Evolutionary conservation across 2,113 vertebrate genomes (phyloP).

Genomic region (Hippocampus abdominalis): DNA sequence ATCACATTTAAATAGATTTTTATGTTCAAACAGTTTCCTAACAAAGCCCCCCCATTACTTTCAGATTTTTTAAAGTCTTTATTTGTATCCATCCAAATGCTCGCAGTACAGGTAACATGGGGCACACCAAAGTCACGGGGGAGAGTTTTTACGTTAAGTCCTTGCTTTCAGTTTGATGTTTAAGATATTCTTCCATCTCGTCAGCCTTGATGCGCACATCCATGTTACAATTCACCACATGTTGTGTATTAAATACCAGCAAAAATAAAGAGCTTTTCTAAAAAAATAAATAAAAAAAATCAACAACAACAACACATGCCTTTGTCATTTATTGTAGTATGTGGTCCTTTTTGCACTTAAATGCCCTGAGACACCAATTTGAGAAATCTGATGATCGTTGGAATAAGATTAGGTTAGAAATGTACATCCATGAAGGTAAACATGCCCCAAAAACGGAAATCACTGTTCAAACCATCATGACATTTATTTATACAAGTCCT

Average conservation of each 20-base stretch:
- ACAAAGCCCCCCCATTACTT: neutral
- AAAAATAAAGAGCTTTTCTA: slow-evolving; percentile 3
- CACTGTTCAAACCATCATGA: too few relatives aligned
- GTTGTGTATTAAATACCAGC: slow-evolving; percentile 1
- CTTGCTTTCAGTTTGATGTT: slow-evolving; percentile 37
- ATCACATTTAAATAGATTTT: neutral
- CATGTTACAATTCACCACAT: slow-evolving; percentile 5
- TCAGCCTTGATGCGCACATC: slow-evolving; percentile 58
- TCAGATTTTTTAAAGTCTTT: neutral
- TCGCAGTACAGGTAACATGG: slow-evolving; percentile 33
- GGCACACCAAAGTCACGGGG: slow-evolving; percentile 41
- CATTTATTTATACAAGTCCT: neutral
- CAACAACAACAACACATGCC: neutral
- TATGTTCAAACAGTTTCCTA: neutral
- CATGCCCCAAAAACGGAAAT: too few relatives aligned
- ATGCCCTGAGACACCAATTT: neutral
- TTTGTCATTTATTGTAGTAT: neutral
- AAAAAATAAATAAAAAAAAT: slow-evolving; percentile 7
- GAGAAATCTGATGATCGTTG: neutral
- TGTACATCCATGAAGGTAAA: too few relatives aligned
- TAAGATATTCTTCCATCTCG: slow-evolving; percentile 38
- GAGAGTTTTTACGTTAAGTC: slow-evolving; percentile 28
- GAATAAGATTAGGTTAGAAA: too few relatives aligned
- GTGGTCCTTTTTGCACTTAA: neutral
- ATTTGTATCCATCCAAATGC: slow-evolving; percentile 20